Evolutionary conservation across 2,113 vertebrate species (phyloP), one percentile per base, ranked within the genome.

Genomic region (Lota lota): DNA sequence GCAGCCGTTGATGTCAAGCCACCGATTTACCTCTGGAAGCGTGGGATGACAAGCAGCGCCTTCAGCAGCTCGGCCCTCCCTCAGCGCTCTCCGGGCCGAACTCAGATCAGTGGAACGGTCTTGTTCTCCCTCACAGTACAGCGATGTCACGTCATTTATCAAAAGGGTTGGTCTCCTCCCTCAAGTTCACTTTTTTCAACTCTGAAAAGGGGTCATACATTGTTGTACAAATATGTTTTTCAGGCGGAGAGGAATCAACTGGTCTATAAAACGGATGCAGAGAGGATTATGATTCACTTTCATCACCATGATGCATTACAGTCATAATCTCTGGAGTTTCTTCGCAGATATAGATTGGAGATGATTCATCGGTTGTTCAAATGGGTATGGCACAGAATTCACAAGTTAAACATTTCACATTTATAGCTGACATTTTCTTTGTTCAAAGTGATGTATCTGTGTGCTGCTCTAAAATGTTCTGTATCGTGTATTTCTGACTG

Each of bases 51-150:
- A 69, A 33, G 28, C 8, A 69, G 24, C 15, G 24, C 15, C 16
- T 53, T 47, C 40, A 12, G 40, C 40, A 47, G 40, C 40, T 2
- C 40, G 1, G 40, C 10, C 40, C 40, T 47, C 40, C 2, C 40
- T 33, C 16, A 69, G 72, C 69, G 66, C 47, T 61, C 66, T 75
- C 47, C 22, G 64, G 70, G 64, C 65, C 70, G 75, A 18, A 20
- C 28, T 57, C 19, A 3, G 58, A 76, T 81, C 77, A 70, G 69
- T 66, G 56, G 16, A 75, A 69, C 66, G 71, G 74, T 81, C 66
- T 60, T 40, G 56, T 79, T 76, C 64, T 75, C 63, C 64, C 74
- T 66, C 74, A 79, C 75, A 85, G 83, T 84, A 87, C 88, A 89
- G 80, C 70, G 86, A 89, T 87, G 88, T 87, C 84, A 67, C 24